These are phyloP conservation scores for Halichoeres trimaculatus DNA, from an alignment of 2,113 vertebrate species.

Conservation along the genomic window DNA sequence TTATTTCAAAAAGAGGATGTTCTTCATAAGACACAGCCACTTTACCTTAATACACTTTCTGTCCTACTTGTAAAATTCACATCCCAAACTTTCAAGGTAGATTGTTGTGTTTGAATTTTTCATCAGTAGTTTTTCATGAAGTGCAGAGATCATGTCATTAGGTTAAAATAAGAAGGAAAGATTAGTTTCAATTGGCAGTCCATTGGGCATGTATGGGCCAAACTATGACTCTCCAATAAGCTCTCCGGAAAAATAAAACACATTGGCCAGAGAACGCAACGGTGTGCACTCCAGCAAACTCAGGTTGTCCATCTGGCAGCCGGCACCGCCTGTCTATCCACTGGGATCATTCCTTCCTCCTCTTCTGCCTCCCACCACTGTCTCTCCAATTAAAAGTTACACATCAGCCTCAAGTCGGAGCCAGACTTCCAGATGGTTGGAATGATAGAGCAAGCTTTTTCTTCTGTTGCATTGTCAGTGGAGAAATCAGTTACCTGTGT, in stretches of 20 bases:
- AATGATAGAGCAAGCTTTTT: conserved; percentile 73
- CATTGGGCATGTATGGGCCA: conserved; percentile 1
- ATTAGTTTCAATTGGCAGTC: background rate
- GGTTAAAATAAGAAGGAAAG: background rate
- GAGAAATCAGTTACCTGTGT: conserved; percentile 75
- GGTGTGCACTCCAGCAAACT: conserved; percentile 56
- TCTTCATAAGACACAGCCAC: too few relatives aligned
- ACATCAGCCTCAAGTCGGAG: conserved; percentile 74
- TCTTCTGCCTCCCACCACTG: conserved; percentile 71
- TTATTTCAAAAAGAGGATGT: too few relatives aligned
- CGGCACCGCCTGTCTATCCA: conserved; percentile 60
- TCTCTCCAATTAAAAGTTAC: conserved; percentile 83
- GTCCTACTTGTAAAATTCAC: too few relatives aligned
- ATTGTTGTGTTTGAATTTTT: too few relatives aligned
- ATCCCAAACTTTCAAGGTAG: too few relatives aligned
- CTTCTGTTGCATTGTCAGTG: conserved; percentile 71
- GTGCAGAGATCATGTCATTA: background rate
- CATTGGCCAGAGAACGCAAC: conserved; percentile 49
- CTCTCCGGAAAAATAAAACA: conserved; percentile 41
- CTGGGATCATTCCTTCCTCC: conserved; percentile 70
- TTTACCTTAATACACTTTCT: too few relatives aligned
- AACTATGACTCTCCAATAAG: conserved; percentile 14
- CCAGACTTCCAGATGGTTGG: conserved; percentile 81
- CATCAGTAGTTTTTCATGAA: too few relatives aligned
- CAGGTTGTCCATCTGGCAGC: conserved; percentile 77